Percentiles rank a stretch among this genome's conserved stretches.
Evolutionary conservation across 2,797 vertebrate species (phyloP).

Genomic region (Phaenicophaeus curvirostris): DNA sequence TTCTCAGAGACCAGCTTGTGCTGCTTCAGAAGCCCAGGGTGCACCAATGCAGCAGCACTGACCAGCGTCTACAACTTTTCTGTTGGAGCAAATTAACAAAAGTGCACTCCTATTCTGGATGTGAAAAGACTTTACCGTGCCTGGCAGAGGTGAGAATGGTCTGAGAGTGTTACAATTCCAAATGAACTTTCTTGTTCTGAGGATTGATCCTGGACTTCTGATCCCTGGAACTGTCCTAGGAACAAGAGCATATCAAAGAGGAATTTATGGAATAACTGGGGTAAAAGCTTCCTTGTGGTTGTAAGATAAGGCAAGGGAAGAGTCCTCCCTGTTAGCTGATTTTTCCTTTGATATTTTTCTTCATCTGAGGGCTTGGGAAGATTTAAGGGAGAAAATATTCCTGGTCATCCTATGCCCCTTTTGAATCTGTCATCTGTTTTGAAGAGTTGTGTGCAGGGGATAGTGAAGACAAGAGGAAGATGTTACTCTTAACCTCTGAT

Average conservation of each 20-base stretch:
- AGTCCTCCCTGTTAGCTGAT: neutral
- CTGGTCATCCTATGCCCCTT: neutral
- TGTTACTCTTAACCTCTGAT: neutral
- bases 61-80: neutral
- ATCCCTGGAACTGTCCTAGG: neutral
- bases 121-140: neutral
- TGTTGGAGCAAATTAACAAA: rapidly evolving
- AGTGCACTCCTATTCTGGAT: rapidly evolving
- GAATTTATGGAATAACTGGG: neutral
- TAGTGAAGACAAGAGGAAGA: neutral
- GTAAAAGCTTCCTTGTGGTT: neutral
- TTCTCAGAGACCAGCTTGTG: neutral
- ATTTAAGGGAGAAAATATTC: neutral
- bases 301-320: neutral
- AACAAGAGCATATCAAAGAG: neutral
- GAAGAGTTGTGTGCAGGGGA: neutral
- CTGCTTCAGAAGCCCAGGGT: neutral
- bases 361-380: neutral
- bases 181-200: neutral
- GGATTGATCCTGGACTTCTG: neutral
- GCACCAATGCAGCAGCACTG: neutral
- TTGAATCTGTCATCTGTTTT: neutral
- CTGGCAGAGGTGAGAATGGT: neutral
- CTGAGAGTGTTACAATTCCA: neutral
- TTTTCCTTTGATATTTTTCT: neutral